These are phyloP conservation scores for Ochotona curzoniae DNA, from an alignment of 2,113 vertebrate genomes.

Conservation along the genomic window DNA sequence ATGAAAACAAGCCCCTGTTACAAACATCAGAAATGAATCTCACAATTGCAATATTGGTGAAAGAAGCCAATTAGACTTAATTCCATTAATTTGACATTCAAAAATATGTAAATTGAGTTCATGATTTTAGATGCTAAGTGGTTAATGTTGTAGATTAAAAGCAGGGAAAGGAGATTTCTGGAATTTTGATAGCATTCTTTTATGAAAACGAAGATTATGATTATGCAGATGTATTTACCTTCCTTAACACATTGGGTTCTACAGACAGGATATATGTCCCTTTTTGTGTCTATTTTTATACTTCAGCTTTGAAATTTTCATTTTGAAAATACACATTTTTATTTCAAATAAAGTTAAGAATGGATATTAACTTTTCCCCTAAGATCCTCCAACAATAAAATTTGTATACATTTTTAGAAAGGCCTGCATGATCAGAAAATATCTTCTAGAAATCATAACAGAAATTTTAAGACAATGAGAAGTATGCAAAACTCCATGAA, in stretches of 20 bases:
- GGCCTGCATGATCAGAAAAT: background rate
- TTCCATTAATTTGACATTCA: background rate
- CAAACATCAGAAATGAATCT: background rate
- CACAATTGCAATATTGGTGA: background rate
- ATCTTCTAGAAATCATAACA: background rate
- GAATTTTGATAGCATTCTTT: background rate
- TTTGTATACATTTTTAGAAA: background rate
- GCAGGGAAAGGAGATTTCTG: background rate
- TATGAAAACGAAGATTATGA: background rate
- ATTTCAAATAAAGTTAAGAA: background rate
- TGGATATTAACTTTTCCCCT: background rate
- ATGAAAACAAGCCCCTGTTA: background rate
- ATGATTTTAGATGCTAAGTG: background rate
- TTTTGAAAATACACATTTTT: conserved; percentile 10
- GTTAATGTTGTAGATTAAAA: background rate
- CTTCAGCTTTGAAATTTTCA: conserved; percentile 18
- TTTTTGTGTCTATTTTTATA: background rate
- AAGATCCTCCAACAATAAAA: background rate
- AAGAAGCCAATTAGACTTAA: background rate
- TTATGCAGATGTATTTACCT: background rate
- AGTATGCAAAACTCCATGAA: background rate
- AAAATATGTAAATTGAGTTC: conserved; percentile 7
- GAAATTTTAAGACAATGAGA: background rate
- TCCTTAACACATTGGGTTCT: background rate
- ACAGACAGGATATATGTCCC: background rate